Evolutionary conservation across 2,113 vertebrate genomes (phyloP), one percentile per base, ranked within the genome.

Genomic region (Alligator mississippiensis): DNA sequence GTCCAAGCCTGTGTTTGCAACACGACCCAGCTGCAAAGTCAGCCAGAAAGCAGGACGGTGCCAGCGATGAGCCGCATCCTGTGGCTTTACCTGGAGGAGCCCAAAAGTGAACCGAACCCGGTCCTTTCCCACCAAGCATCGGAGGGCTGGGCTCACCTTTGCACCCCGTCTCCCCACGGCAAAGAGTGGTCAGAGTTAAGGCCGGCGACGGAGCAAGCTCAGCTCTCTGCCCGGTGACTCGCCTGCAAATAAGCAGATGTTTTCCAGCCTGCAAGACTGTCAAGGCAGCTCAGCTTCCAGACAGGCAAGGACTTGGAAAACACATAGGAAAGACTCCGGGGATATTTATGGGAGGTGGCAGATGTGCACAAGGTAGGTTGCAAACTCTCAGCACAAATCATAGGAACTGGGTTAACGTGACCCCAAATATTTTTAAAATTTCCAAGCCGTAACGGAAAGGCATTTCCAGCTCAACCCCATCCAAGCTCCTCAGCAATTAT

Each of bases 401-500:
- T 85, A 89, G 60, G 87, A 55, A 91, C 77, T 88, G 86, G 94
- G 94, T 94, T 95, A 96, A 88, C 82, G 3, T 94, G 89, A 96
- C 94, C 95, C 30, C 92, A 95, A 95, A 95, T 91, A 28, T 88
- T 60, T 96, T 94, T 57, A 0, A 55, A 74, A 87, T 95, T 95
- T 93, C 95, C 91, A 95, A 90, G 87, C 92, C 92, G 90, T 88
- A 90, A 55, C 11, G 11, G 92, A 96, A 97, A 95, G 90, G 93
- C 87, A 96, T 96, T 95, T 93, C 93, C 95, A 96, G 93, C 90
- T 94, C 79, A 92, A 95, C 77, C 5, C 17, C 92, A 92, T 95
- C 95, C 96, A 94, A 96, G 90, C 95, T 92, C 93, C 94, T 96
- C 38, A 84, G 92, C 91, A 92, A 96, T 97, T 96, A n/a, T 55